Evolutionary conservation across 2,113 vertebrate species (phyloP).

Genomic region (Stigmatopora argus): DNA sequence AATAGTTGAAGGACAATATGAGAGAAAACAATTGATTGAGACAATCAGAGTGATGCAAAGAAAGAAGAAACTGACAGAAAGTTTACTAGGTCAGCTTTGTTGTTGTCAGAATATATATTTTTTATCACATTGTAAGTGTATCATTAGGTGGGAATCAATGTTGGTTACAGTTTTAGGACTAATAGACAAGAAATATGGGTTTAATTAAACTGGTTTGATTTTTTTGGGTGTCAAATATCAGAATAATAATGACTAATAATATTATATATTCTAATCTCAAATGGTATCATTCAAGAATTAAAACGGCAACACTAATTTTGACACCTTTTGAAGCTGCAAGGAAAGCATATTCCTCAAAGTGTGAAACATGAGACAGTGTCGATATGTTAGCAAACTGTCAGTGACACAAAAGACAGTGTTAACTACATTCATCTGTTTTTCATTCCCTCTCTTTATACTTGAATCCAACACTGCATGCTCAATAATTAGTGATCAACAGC

Average conservation of each 20-base stretch:
- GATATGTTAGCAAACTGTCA: constrained; percentile 20
- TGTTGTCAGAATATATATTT: neutral
- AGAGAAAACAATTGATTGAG: neutral
- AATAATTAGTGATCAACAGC: neutral
- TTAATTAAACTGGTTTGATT: neutral
- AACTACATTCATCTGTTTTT: neutral
- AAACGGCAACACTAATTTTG: constrained; percentile 23
- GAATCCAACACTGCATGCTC: neutral
- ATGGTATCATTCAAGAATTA: neutral
- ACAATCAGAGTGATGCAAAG: no score
- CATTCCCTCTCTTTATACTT: neutral
- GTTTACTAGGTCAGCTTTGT: constrained; percentile 10
- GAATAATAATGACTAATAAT: neutral
- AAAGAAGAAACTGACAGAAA: constrained; percentile 13
- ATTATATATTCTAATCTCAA: neutral
- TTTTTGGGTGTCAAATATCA: neutral
- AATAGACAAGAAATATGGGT: neutral
- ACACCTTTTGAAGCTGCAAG: constrained; percentile 20
- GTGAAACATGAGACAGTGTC: constrained; percentile 37
- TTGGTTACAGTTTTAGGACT: neutral
- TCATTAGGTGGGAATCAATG: neutral
- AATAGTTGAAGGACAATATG: constrained; percentile 13
- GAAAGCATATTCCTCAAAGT: constrained; percentile 27
- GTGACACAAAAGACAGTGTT: constrained; percentile 24
- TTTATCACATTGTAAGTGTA: neutral